phyloP scores from a whole-genome alignment of 2,113 vertebrate species.

The Noctilio leporinus region DNA sequence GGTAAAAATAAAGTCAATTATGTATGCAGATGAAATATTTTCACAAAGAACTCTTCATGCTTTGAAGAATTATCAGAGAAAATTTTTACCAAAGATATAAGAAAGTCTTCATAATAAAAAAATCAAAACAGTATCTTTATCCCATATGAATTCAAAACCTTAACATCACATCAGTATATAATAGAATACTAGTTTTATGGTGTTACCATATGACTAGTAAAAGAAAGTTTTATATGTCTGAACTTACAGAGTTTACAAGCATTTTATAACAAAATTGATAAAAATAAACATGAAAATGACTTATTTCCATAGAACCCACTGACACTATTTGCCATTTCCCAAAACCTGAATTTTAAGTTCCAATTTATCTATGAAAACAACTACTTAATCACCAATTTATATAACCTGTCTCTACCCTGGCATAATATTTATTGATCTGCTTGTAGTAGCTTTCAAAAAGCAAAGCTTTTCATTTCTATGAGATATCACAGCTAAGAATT shows the following conservation, averaged over 20 bases:
- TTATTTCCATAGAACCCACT: not conserved
- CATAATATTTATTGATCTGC: not conserved
- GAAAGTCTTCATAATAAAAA: not conserved
- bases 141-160: not conserved
- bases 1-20: constrained; percentile 30
- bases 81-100: not conserved
- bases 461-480: not conserved
- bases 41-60: not conserved
- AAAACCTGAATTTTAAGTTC: not conserved
- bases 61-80: not conserved
- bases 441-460: not conserved
- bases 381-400: not conserved
- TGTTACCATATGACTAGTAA: not conserved
- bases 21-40: not conserved
- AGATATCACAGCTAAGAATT: not conserved
- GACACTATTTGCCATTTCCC: not conserved
- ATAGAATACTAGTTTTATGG: not conserved
- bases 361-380: not conserved
- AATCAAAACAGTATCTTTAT: not conserved
- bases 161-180: not conserved
- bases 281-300: not conserved
- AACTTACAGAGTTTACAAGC: not conserved
- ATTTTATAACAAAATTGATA: not conserved
- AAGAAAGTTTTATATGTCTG: not conserved
- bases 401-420: not conserved